Evolutionary conservation across 2,797 vertebrate species (phyloP), one percentile per base, ranked within the genome.

Genomic region (Holocentrus rufus): DNA sequence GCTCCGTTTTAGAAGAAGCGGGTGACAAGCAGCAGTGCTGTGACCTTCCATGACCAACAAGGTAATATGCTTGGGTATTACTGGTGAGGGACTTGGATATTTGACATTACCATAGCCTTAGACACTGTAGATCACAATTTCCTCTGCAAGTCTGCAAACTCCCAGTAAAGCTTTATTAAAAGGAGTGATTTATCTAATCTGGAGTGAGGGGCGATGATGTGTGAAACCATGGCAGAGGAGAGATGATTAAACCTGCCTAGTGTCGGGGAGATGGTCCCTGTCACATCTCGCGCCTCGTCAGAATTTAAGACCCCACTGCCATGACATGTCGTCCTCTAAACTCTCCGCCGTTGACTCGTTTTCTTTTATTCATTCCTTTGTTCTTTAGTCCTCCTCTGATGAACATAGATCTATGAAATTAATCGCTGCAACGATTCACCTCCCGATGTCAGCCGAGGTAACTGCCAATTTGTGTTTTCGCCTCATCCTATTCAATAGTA

Each of bases 131-230:
- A 87, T 86, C 70, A 68, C 18, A 1, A 57, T 83, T 81, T 80
- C 74, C 71, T 77, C 63, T 6, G 69, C 82, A 78, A 82, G 63
- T 79, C 76, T 65, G 66, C 64, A 77, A 75, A 86, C 76, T 85
- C 77, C 77, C 47, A 34, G 54, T 72, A 80, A 80, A 67, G 76
- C 80, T 84, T 85, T 79, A 87, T 85, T 85, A 80, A 80, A 81
- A 74, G 64, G 62, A 69, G 72, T 86, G 85, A 88, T 87, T 87
- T 84, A 88, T 90, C 67, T 82, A 73, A 83, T 78, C 73, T 75
- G 67, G 59, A 76, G 76, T 1, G 62, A 77, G 54, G 73, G 54
- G 76, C 54, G 61, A 70, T 81, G 80, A 82, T 80, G 81, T 74
- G 72, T 83, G 85, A 83, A 83, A 69, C 71, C 73, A 77, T 47